Percentiles rank a stretch among this genome's conserved stretches.
These are phyloP conservation scores for Poeciliopsis presidionis DNA, from an alignment of 2,797 vertebrate species.

Conservation along the genomic window DNA sequence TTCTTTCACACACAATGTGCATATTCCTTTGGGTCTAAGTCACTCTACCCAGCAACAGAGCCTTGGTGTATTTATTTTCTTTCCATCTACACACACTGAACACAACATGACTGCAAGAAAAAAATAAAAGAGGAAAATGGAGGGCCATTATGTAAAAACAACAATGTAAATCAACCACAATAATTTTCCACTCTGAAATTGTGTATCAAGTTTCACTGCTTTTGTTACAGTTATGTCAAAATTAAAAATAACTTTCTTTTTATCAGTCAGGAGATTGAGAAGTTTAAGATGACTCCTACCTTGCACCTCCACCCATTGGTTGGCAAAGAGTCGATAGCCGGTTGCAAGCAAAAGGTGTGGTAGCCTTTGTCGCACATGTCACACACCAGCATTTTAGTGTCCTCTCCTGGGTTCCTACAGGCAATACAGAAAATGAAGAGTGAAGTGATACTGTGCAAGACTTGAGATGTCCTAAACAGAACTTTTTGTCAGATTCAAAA, in stretches of 20 bases:
- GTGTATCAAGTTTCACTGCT: not conserved
- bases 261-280: not conserved
- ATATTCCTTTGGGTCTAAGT: constrained; percentile 25
- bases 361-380: constrained; percentile 99
- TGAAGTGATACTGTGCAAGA: not conserved
- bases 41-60: constrained; percentile 13
- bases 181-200: not conserved
- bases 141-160: not conserved
- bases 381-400: constrained; percentile 99
- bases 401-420: constrained; percentile 96
- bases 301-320: constrained; percentile 99
- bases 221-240: not conserved
- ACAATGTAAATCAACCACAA: not conserved
- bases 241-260: not conserved
- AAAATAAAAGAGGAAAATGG: too few relatives aligned
- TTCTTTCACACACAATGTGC: constrained; percentile 48
- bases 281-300: constrained; percentile 75
- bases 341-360: constrained; percentile 98
- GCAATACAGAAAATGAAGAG: constrained; percentile 9
- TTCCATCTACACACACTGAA: constrained; percentile 1
- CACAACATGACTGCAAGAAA: not conserved
- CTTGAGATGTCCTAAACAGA: not conserved
- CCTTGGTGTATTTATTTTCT: not conserved
- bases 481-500: not conserved
- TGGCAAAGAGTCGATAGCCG: constrained; percentile 94